phyloP scores from a whole-genome alignment of 2,888 invertebrate species.

The Athetis lepigone region DNA sequence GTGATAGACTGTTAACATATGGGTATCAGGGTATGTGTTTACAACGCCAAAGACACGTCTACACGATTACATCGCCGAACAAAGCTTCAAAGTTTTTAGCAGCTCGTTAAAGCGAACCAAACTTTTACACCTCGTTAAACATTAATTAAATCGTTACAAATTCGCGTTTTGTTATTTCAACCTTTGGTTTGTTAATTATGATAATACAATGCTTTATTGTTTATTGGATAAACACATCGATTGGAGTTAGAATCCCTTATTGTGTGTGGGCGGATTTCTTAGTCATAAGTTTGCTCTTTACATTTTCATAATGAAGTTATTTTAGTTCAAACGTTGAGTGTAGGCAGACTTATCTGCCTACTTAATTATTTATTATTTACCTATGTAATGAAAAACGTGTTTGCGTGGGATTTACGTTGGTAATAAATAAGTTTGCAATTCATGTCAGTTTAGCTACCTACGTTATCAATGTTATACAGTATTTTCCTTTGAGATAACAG shows the following conservation, averaged over 20 bases:
- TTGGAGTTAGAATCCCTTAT: slow-evolving; percentile 10
- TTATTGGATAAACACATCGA: slow-evolving; percentile 34
- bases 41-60: slow-evolving; percentile 33
- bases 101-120: slow-evolving; percentile 48
- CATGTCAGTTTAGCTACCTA: neutral
- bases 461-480: slow-evolving; percentile 3
- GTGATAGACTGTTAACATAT: neutral
- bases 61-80: slow-evolving; percentile 45
- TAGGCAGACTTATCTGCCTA: slow-evolving; percentile 61
- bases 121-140: slow-evolving; percentile 54
- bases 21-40: slow-evolving; percentile 1
- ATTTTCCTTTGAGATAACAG: slow-evolving; percentile 13
- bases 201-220: slow-evolving; percentile 28
- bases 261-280: slow-evolving; percentile 11
- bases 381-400: neutral
- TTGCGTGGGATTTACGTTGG: slow-evolving; percentile 1
- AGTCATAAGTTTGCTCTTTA: slow-evolving; percentile 81
- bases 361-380: neutral
- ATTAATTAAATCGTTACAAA: slow-evolving; percentile 58
- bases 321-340: slow-evolving; percentile 20
- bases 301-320: slow-evolving; percentile 76
- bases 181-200: slow-evolving; percentile 38
- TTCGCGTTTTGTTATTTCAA: slow-evolving; percentile 47
- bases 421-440: neutral
- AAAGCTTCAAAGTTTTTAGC: slow-evolving; percentile 54